These are phyloP conservation scores for Blera fallax DNA, from an alignment of 2,888 invertebrate species.

Conservation along the genomic window DNA sequence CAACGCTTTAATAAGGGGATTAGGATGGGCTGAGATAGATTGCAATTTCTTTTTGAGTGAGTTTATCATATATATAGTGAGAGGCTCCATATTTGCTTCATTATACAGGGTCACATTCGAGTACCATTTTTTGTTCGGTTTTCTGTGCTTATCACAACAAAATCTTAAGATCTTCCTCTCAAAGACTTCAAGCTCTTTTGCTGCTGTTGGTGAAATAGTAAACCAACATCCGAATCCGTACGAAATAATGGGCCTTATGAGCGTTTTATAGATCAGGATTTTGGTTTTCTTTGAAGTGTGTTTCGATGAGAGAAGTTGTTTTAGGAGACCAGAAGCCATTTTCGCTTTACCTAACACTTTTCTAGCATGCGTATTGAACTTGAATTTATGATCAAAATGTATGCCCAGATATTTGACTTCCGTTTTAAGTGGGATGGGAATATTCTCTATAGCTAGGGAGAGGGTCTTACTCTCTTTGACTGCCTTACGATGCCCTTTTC, in stretches of 20 bases:
- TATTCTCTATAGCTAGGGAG: background rate
- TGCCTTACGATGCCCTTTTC: background rate
- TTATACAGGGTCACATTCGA: background rate
- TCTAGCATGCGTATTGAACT: background rate
- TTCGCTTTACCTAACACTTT: background rate
- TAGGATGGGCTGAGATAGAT: too few relatives aligned
- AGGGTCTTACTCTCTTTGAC: background rate
- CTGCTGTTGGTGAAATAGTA: background rate
- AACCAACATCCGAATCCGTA: constrained; percentile 2
- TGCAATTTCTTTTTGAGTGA: background rate
- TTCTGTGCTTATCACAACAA: background rate
- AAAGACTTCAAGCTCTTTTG: background rate
- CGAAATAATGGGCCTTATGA: background rate
- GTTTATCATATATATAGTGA: background rate
- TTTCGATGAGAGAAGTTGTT: background rate
- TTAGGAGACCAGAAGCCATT: background rate
- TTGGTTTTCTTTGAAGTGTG: background rate
- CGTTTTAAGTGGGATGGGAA: background rate
- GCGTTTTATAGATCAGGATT: constrained; percentile 2
- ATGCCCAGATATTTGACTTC: background rate
- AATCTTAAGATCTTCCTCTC: background rate
- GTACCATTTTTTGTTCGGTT: background rate
- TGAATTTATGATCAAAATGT: background rate
- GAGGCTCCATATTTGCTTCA: background rate
- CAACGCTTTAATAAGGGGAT: background rate